Conservation (phyloP, 2,888 invertebrate species). For the Stenotaenia linearis region DNA sequence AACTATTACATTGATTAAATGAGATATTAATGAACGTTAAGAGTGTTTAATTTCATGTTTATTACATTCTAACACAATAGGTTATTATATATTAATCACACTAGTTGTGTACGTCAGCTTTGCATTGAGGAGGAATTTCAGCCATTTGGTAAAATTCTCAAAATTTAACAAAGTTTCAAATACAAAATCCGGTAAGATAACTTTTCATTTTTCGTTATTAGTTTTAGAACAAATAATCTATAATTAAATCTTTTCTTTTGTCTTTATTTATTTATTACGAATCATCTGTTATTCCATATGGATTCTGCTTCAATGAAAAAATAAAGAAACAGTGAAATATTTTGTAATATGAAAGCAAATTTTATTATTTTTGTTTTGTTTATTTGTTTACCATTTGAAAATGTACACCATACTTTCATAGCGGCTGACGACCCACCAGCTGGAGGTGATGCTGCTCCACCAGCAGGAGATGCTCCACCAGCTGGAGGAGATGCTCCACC, state of each 20-base stretch:
- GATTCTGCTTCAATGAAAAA: neutral
- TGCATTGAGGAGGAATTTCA: neutral
- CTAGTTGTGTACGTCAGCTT: neutral
- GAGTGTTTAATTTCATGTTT: neutral
- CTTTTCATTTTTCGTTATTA: no score
- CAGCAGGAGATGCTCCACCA: conserved; percentile 24
- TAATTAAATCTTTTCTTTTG: no score
- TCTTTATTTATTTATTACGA: neutral
- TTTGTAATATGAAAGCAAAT: conserved; percentile 65
- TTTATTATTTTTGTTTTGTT: neutral
- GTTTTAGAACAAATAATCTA: no score
- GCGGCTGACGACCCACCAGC: conserved; percentile 31
- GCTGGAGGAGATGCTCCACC: neutral
- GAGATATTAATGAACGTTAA: neutral
- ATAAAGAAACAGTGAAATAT: neutral
- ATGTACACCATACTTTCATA: neutral
- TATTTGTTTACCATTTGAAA: neutral
- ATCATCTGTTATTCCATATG: neutral
- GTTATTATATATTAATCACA: neutral
- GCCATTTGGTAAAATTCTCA: neutral
- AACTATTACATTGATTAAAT: neutral
- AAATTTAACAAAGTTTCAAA: neutral
- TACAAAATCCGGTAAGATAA: neutral
- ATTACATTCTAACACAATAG: neutral
- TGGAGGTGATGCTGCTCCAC: conserved; percentile 29